Base-by-base conservation (phyloP, 2,113 vertebrate genomes). In the Zapornia atra region DNA sequence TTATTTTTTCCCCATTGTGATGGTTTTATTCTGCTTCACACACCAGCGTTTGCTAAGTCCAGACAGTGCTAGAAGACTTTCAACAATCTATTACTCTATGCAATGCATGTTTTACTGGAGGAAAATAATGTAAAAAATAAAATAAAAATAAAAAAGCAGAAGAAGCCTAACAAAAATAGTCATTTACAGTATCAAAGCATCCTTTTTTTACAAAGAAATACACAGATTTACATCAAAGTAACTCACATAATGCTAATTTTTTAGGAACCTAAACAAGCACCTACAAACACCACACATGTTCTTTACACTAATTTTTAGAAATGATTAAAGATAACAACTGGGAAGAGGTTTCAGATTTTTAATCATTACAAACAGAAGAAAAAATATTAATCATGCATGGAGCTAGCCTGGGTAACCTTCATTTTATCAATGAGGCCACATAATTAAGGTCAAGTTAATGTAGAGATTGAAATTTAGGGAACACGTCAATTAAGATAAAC, bases 361-460 rank as follows among this genome's bases (percentile, higher is more conserved):
- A 63, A 68, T 81, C 9, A 2, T 86, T 65, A 92, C 21, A 86
- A 93, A 94, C 24, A 83, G 26, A 68, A 38, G n/a, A 82, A 92
- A 92, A 81, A 90, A 75, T 70, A 90, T 34, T 92, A 85, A 73
- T 85, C 71, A 79, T 33, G 44, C 25, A 91, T 26, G 21, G 38
- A 78, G 34, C 65, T 90, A 95, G 69, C 28, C 63, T 87, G 69
- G 40, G 60, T 86, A 96, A 86, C 82, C 85, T 92, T 82, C 69
- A 91, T 87, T 95, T 96, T 88, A 82, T 86, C 94, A 96, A 89
- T 40, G 57, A 89, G 83, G 61, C 44, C 83, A 76, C n/a, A 87
- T 91, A 96, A 96, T 94, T 95, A 94, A 93, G 92, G 80, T 94
- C 92, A 93, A 95, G 88, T 93, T 95, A 90, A 87, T 59, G 80